phyloP scores from a whole-genome alignment of 2,797 vertebrate species.

The Emydoidea blandingii region DNA sequence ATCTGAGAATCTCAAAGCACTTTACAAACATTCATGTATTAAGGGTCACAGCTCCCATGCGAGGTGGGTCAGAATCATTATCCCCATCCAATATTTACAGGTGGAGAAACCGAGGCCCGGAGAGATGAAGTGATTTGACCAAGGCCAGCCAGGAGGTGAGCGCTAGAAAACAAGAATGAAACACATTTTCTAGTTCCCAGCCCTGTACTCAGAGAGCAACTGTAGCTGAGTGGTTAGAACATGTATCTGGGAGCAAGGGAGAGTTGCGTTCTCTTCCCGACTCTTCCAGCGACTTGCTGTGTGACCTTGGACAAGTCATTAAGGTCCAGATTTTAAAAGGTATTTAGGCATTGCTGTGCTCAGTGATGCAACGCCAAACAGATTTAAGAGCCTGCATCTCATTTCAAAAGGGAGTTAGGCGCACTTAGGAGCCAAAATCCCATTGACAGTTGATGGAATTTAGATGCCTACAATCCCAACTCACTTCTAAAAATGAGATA shows the following conservation, averaged over 20 bases:
- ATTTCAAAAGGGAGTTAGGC: background rate
- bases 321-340: background rate
- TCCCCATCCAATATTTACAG: background rate
- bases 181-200: background rate
- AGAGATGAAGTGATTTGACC: background rate
- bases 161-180: background rate
- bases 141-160: slow-evolving; percentile 5
- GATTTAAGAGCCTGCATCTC: background rate
- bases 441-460: background rate
- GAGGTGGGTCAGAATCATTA: background rate
- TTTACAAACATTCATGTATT: background rate
- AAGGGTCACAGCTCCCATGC: background rate
- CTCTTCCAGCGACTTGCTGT: background rate
- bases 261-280: background rate
- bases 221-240: background rate
- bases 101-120: background rate
- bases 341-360: background rate
- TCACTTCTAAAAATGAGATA: background rate
- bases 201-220: no score
- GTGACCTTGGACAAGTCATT: background rate
- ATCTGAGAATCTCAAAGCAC: slow-evolving; percentile 23
- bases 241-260: accelerated
- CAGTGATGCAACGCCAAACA: background rate
- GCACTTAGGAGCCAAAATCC: background rate
- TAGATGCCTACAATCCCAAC: background rate